Evolutionary conservation across 2,888 invertebrate species (phyloP), one percentile per base, ranked within the genome.

Genomic region (Adineta ricciae): DNA sequence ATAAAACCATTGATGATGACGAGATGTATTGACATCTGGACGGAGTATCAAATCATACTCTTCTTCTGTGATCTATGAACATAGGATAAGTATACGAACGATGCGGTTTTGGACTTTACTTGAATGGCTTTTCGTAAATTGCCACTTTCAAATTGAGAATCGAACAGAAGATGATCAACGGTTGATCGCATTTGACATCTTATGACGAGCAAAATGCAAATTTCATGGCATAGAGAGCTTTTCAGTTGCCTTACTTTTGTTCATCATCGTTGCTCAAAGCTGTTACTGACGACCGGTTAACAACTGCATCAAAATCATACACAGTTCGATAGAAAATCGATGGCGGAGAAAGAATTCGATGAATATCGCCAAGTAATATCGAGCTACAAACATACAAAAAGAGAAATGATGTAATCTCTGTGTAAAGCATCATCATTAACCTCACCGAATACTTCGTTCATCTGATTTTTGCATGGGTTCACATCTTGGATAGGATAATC

Each of bases 1-100:
- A 91, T 95, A 96, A 91, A 95, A 95, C 95, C 95, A 95, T 88
- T 95, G 95, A 89, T 94, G 94, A 87, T 95, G 93, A 86, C 93
- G 93, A 5, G 87, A 50, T 41, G 83, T 50, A 83, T 95, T 95
- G 82, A 95, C 93, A 89, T 95, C 95, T 0, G 95, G 94, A 90
- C 93, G 94, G 86, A 95, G 90, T 86, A 95, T 93, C 86, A 96
- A 91, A 89, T 95, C 95, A 90, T 95, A 95, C 89, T 95, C 95
- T 88, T 52, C 52, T 32, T 83, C 83, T 8, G 50, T 78, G 14
- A 78, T n/a, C 78, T 78, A 38, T 3, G 41, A 41, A 41, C 21
- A n/a, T 78, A 38, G 14, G n/a, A 27, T 24, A 27, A 36, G 14
- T 36, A 36, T 19, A 24, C 4, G 19, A 38, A 21, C 5, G 36